Conservation (phyloP, 2,797 vertebrate species). For the Apodemus agrarius region DNA sequence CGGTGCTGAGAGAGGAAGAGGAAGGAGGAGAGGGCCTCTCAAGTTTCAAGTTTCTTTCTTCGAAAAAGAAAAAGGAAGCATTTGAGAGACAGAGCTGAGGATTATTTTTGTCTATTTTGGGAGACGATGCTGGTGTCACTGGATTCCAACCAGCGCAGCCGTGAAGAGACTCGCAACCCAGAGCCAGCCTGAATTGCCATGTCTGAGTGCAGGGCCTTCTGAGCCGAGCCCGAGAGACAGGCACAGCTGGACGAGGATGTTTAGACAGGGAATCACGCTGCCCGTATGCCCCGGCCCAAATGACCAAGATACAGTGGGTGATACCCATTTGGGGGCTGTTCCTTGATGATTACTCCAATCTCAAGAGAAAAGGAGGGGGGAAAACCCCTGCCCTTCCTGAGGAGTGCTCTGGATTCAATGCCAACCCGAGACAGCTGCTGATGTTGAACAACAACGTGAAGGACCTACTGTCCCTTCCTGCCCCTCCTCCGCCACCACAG, state of each 20-base stretch:
- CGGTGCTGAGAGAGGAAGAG: constrained; percentile 56
- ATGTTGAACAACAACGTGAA: constrained; percentile 87
- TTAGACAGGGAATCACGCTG: neutral
- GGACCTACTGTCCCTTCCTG: constrained; percentile 90
- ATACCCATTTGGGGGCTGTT: constrained; percentile 70
- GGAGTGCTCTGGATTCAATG: constrained; percentile 86
- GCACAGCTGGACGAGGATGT: neutral
- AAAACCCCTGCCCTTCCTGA: constrained; percentile 82
- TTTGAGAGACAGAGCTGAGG: constrained; percentile 47
- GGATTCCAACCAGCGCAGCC: constrained; percentile 56
- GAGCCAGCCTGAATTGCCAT: neutral
- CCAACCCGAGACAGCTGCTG: constrained; percentile 91
- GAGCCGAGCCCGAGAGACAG: neutral
- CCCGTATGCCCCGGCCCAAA: neutral
- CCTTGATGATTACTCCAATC: constrained; percentile 71
- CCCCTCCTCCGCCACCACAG: constrained; percentile 86
- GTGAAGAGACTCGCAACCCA: neutral
- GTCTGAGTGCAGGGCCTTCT: neutral
- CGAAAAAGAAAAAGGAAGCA: constrained; percentile 67
- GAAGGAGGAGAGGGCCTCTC: constrained; percentile 59
- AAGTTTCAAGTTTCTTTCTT: constrained; percentile 61
- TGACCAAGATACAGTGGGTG: neutral
- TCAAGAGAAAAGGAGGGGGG: constrained; percentile 75
- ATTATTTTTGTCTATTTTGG: constrained; percentile 75
- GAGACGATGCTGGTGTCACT: constrained; percentile 57